Conservation (phyloP, 2,888 invertebrate genomes). For the Lithophane ornitopus region DNA sequence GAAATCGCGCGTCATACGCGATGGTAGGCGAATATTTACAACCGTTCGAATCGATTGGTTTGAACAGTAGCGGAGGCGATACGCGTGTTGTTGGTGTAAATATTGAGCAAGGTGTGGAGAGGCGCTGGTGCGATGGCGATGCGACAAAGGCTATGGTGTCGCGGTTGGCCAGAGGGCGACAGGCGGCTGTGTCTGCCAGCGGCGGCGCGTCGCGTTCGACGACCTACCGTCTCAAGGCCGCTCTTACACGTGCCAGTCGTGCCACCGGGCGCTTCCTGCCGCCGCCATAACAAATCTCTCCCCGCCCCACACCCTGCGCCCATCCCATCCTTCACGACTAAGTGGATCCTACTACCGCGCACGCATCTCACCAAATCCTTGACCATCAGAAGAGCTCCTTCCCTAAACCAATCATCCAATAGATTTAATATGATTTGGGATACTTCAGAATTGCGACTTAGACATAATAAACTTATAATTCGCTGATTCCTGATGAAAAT, state of each 20-base stretch:
- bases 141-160: conserved; percentile 78
- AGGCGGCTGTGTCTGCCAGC: conserved; percentile 76
- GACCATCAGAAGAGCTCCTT: conserved; percentile 62
- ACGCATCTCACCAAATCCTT: conserved; percentile 64
- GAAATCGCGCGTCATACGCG: conserved; percentile 51
- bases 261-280: conserved; percentile 87
- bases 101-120: conserved; percentile 69
- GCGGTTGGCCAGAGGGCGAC: conserved; percentile 77
- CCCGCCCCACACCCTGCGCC: conserved; percentile 77
- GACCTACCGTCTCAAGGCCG: conserved; percentile 89
- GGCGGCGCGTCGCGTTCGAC: conserved; percentile 83
- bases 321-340: conserved; percentile 63
- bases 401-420: conserved; percentile 45
- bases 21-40: conserved; percentile 42
- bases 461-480: conserved; percentile 17
- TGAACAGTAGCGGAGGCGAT: conserved; percentile 26
- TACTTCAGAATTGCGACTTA: conserved; percentile 23
- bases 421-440: conserved; percentile 43
- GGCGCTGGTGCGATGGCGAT: conserved; percentile 65
- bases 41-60: conserved; percentile 37
- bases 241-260: conserved; percentile 87
- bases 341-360: conserved; percentile 52
- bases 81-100: conserved; percentile 57
- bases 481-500: conserved; percentile 3
- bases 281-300: conserved; percentile 88